Percentiles rank a stretch among this genome's conserved stretches.
phyloP scores from a whole-genome alignment of 1,140 invertebrate species.

The Idris sp. region DNA sequence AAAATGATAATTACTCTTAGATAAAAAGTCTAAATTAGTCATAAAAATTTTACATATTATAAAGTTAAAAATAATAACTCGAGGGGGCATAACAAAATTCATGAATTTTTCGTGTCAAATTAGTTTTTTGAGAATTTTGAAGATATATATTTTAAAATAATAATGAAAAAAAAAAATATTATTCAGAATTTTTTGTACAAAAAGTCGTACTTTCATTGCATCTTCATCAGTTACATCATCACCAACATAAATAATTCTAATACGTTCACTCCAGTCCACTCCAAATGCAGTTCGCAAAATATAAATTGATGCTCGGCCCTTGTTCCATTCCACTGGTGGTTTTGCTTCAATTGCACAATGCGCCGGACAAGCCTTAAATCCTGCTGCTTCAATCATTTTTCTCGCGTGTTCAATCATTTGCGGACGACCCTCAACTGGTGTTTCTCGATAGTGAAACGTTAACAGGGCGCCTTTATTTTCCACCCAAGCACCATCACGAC shows the following conservation, averaged over 20 bases:
- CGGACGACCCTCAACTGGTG: slow-evolving; percentile 82
- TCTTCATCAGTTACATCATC: slow-evolving; percentile 95
- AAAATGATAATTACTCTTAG: too few relatives aligned
- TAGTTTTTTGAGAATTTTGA: too few relatives aligned
- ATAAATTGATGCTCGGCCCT: slow-evolving; percentile 93
- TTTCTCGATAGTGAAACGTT: slow-evolving; percentile 93
- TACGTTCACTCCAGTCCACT: slow-evolving; percentile 93
- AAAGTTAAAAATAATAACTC: too few relatives aligned
- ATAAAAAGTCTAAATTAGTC: too few relatives aligned
- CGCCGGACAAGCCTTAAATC: slow-evolving; percentile 87
- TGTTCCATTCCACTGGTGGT: slow-evolving; percentile 94
- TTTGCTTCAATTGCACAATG: slow-evolving; percentile 92
- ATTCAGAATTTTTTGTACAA: too few relatives aligned
- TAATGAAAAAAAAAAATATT: too few relatives aligned
- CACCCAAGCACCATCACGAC: slow-evolving; percentile 92
- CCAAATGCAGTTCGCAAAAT: slow-evolving; percentile 93
- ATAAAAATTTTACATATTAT: too few relatives aligned
- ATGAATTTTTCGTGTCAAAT: too few relatives aligned
- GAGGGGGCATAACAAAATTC: too few relatives aligned
- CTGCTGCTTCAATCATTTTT: slow-evolving; percentile 85
- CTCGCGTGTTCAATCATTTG: slow-evolving; percentile 84
- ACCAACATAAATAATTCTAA: slow-evolving; percentile 93
- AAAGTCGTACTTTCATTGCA: slow-evolving; percentile 94
- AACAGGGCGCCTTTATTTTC: slow-evolving; percentile 93
- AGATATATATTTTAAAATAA: too few relatives aligned